A percentile compares a stretch with the other conserved stretches of the same genome.
Conservation (phyloP, 1,140 invertebrate genomes). For the Bombus pyrosoma region DNA sequence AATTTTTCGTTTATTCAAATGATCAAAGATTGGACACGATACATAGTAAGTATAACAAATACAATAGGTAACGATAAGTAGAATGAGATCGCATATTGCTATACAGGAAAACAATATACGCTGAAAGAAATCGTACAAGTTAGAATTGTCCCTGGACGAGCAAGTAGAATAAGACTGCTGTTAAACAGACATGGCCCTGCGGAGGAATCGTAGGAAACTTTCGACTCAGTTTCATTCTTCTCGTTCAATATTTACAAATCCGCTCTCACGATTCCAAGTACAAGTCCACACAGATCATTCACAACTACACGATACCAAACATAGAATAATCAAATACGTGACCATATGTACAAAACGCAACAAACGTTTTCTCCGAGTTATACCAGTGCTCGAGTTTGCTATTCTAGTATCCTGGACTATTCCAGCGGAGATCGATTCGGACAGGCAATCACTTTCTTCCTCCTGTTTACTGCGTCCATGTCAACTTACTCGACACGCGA, state of each 20-base stretch:
- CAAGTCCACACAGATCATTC: background rate
- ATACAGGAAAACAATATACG: background rate
- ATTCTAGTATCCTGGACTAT: too few species aligned
- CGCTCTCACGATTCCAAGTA: background rate
- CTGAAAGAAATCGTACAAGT: background rate
- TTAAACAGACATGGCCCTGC: background rate
- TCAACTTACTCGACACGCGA: background rate
- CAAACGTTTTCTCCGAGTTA: background rate
- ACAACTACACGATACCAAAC: background rate
- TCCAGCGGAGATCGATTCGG: background rate
- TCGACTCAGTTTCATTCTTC: background rate
- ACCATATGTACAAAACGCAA: background rate
- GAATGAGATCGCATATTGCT: background rate
- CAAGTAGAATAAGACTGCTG: background rate
- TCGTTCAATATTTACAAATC: conserved; percentile 10
- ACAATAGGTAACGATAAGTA: background rate
- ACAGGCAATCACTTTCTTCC: background rate
- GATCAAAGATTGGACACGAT: background rate
- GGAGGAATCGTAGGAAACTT: background rate
- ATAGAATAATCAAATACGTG: background rate
- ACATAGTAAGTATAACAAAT: too few species aligned
- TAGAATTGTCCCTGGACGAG: background rate
- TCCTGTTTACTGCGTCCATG: background rate
- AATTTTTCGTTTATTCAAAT: background rate
- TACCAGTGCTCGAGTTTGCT: too few species aligned